Conservation (phyloP, 1,140 invertebrate genomes). For the Aphaenogaster floridana region DNA sequence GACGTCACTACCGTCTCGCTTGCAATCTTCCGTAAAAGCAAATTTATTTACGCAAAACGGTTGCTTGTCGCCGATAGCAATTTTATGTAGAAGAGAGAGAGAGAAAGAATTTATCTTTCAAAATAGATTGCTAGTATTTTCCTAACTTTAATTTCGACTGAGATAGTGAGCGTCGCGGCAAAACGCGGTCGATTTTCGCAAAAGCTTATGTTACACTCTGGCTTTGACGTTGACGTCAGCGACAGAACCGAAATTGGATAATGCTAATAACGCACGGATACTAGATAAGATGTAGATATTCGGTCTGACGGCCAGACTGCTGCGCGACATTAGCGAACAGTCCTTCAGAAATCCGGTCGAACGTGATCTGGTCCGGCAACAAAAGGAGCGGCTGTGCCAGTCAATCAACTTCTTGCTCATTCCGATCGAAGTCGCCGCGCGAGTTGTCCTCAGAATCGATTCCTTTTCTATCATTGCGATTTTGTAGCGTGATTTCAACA, state of each 20-base stretch:
- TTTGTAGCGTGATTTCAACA: neutral
- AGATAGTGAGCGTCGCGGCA: no score
- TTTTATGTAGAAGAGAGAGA: neutral
- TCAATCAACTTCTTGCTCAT: constrained; percentile 68
- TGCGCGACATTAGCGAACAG: constrained; percentile 63
- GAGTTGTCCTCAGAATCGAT: constrained; percentile 28
- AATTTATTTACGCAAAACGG: constrained; percentile 22
- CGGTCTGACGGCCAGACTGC: constrained; percentile 27
- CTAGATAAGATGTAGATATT: constrained; percentile 37
- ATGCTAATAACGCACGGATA: constrained; percentile 34
- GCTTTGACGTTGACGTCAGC: constrained; percentile 17
- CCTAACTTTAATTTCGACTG: neutral
- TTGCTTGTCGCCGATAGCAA: constrained; percentile 4
- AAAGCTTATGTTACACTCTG: neutral
- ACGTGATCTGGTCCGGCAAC: constrained; percentile 73
- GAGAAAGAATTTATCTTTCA: neutral
- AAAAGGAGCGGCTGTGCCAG: constrained; percentile 69
- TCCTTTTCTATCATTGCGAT: constrained; percentile 25
- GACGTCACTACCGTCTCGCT: constrained; percentile 7
- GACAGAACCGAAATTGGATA: constrained; percentile 25
- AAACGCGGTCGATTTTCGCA: neutral
- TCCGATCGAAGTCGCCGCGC: constrained; percentile 48
- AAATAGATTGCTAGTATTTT: constrained; percentile 15
- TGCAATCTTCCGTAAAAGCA: neutral
- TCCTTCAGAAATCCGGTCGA: constrained; percentile 76